Conservation (phyloP, 2,113 vertebrate species). For the Nibea albiflora region DNA sequence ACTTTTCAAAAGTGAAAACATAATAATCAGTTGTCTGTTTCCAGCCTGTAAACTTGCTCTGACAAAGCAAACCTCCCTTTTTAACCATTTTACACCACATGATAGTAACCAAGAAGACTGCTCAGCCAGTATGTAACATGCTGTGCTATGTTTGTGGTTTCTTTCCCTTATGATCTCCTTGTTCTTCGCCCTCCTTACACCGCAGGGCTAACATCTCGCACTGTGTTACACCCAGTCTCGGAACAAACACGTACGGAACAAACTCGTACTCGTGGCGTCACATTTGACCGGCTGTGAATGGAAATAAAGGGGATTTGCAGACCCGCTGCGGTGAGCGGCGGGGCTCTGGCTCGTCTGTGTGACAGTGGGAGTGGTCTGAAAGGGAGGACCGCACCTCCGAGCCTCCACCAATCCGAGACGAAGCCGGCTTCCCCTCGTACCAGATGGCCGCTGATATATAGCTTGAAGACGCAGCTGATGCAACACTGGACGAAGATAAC, state of each 20-base stretch:
- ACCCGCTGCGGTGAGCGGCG: neutral
- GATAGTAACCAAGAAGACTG: neutral
- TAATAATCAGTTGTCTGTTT: too few species aligned
- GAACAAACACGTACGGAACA: too few species aligned
- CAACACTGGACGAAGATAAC: conserved; percentile 74
- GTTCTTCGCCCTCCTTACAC: neutral
- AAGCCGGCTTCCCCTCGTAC: conserved; percentile 71
- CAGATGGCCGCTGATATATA: conserved; percentile 76
- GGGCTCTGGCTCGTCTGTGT: neutral
- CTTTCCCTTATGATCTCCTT: too few species aligned
- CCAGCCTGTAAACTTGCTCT: neutral
- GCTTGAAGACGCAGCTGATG: conserved; percentile 77
- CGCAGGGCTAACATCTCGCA: neutral
- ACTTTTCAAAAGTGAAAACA: too few species aligned
- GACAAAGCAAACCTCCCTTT: neutral
- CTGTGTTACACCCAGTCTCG: neutral
- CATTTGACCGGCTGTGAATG: neutral
- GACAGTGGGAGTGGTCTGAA: conserved; percentile 67
- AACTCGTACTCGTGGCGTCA: neutral
- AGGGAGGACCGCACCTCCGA: conserved; percentile 81
- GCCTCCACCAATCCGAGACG: conserved; percentile 77
- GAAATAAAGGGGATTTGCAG: rapidly evolving
- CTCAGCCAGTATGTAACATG: too few species aligned
- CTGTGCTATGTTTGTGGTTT: too few species aligned
- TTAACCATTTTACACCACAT: neutral